Percentiles rank a stretch among this genome's conserved stretches.
phyloP scores from a whole-genome alignment of 2,797 vertebrate species.

The Notamacropus eugenii region DNA sequence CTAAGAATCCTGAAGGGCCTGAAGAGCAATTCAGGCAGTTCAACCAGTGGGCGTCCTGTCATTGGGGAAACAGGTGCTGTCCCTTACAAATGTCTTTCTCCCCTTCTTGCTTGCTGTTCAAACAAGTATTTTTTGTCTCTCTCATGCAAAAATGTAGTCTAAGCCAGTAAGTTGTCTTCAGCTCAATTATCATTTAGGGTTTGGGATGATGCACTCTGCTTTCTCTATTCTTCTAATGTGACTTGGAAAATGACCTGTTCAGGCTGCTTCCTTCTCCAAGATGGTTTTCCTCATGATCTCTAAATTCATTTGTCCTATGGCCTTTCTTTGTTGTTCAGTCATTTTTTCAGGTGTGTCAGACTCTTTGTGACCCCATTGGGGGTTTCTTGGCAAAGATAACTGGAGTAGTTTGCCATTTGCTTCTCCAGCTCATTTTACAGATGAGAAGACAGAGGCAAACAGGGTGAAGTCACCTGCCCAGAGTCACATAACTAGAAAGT shows the following conservation, averaged over 20 bases:
- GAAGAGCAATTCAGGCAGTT: not conserved
- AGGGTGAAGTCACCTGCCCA: not conserved
- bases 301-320: not conserved
- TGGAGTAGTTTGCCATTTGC: not conserved
- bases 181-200: not conserved
- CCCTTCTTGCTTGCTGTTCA: not conserved
- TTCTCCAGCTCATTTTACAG: not conserved
- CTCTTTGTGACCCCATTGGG: not conserved
- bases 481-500: not conserved
- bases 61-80: not conserved
- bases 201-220: not conserved
- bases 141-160: not conserved
- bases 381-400: not conserved
- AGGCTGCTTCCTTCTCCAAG: not conserved
- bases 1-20: not conserved
- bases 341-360: not conserved
- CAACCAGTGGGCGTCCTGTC: rapidly evolving
- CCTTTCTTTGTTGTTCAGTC: not conserved
- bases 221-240: not conserved
- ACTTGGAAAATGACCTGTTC: not conserved
- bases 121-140: not conserved
- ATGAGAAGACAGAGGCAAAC: not conserved
- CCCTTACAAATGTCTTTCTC: not conserved
- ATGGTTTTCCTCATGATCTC: not conserved
- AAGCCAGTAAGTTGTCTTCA: not conserved